Conservation (phyloP, 2,113 vertebrate genomes). For the Atrichornis clamosus region DNA sequence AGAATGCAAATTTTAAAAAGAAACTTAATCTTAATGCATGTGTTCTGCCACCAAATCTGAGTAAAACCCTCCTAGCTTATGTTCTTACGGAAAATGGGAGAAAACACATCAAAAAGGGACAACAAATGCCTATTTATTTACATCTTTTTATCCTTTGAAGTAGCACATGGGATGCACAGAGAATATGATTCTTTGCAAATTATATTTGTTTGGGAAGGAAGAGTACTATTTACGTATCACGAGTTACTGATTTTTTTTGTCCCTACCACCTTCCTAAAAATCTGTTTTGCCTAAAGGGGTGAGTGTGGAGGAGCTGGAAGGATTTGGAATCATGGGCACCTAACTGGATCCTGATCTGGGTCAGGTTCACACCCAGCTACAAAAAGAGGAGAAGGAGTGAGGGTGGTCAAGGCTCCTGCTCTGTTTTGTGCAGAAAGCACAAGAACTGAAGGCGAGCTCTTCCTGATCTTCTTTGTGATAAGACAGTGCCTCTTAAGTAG, state of each 20-base stretch:
- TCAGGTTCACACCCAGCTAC: accelerated
- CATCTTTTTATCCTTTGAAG: constrained; percentile 46
- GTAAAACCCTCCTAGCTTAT: constrained; percentile 68
- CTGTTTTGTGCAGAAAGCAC: neutral
- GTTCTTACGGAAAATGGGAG: constrained; percentile 57
- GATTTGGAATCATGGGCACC: neutral
- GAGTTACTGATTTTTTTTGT: neutral
- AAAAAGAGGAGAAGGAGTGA: neutral
- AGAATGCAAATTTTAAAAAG: constrained; percentile 71
- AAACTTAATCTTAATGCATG: constrained; percentile 71
- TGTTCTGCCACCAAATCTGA: constrained; percentile 64
- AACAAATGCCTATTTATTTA: constrained; percentile 37
- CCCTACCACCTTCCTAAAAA: neutral
- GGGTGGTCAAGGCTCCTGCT: neutral
- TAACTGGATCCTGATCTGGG: accelerated
- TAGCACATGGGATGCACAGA: neutral
- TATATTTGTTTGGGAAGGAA: neutral
- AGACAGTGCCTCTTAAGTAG: neutral
- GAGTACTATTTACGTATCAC: neutral
- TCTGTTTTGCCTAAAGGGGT: neutral
- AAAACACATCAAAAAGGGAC: constrained; percentile 20
- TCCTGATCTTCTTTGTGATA: neutral
- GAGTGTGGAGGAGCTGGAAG: neutral
- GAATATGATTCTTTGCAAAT: neutral
- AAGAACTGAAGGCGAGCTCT: neutral